Evolutionary conservation across 2,113 vertebrate species (phyloP), one percentile per base, ranked within the genome.

Genomic region (Varanus salvator): DNA sequence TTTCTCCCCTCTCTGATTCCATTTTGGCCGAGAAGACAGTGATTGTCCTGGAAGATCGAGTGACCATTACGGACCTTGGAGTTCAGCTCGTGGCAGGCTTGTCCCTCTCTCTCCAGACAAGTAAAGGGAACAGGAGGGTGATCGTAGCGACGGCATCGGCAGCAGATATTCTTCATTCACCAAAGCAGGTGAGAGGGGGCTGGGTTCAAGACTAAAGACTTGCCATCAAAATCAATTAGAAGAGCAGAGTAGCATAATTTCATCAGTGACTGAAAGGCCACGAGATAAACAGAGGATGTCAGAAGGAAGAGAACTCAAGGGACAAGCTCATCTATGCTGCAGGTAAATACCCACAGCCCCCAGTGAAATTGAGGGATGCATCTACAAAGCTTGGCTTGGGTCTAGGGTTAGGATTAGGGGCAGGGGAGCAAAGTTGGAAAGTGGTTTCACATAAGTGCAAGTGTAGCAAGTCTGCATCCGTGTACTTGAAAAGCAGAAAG

Each of bases 11-110:
- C 69, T 99, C 98, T 0, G 99, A 99, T 93, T 98, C 99, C 69
- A 99, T 99, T 93, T 95, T 99, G 97, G 99, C 99, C 9, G 99
- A 99, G 96, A 99, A 98, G 96, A 99, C 99, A 0, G 98, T 99
- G 91, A 98, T 97, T 0, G 99, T 99, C 34, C 94, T 98, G 92
- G 98, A 99, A 72, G 99, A 99, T 93, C 97, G 98, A 17, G 98
- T 99, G 92, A 98, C 98, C 91, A 98, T 99, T 54, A 96, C 96
- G 2, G 99, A 99, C 77, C 95, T 99, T 44, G 98, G 98, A 0
- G 97, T 99, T 6, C 99, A 99, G 90, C 95, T 99, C 31, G 98
- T 99, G 34, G 96, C 98, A 0, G 98, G 98, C 81, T 83, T 99
- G 89, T 97, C 98, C 0, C 91, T 99, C 68, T 98, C 97, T 77